phyloP scores from a whole-genome alignment of 2,113 vertebrate species.

The Chaenocephalus aceratus region DNA sequence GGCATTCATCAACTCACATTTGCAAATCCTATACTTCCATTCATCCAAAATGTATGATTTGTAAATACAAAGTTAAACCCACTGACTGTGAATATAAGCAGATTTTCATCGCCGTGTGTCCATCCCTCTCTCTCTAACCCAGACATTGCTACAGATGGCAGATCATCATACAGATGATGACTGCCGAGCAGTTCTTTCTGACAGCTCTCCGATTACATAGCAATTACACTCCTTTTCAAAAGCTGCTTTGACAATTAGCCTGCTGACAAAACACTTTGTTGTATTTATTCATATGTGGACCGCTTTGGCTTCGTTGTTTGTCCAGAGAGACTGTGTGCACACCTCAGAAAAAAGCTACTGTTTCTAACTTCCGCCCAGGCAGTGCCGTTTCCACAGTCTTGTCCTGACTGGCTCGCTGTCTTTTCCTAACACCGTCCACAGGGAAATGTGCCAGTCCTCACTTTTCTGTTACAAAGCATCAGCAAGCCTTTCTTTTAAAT shows the following conservation, averaged over 20 bases:
- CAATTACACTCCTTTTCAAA: constrained; percentile 77
- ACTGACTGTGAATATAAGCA: constrained; percentile 27
- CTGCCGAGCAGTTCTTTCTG: constrained; percentile 77
- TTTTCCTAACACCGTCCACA: constrained; percentile 23
- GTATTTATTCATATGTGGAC: constrained; percentile 71
- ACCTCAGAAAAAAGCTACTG: constrained; percentile 39
- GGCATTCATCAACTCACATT: constrained; percentile 26
- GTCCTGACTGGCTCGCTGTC: not conserved
- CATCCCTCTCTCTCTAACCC: constrained; percentile 24
- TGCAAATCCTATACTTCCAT: constrained; percentile 24
- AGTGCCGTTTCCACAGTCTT: not conserved
- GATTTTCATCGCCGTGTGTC: constrained; percentile 24
- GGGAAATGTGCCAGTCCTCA: constrained; percentile 40
- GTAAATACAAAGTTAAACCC: constrained; percentile 43
- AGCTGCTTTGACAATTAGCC: constrained; percentile 79
- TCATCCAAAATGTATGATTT: constrained; percentile 38
- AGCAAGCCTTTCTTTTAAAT: not conserved
- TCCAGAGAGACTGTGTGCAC: constrained; percentile 45
- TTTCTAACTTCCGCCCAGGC: constrained; percentile 26
- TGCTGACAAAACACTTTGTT: constrained; percentile 76
- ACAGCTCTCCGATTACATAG: constrained; percentile 78
- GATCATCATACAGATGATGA: constrained; percentile 79
- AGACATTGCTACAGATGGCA: constrained; percentile 76
- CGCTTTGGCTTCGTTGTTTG: constrained; percentile 51
- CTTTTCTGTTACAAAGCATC: constrained; percentile 20